These are phyloP conservation scores for Oceanodroma tethys DNA, from an alignment of 2,113 vertebrate genomes.

Conservation along the genomic window DNA sequence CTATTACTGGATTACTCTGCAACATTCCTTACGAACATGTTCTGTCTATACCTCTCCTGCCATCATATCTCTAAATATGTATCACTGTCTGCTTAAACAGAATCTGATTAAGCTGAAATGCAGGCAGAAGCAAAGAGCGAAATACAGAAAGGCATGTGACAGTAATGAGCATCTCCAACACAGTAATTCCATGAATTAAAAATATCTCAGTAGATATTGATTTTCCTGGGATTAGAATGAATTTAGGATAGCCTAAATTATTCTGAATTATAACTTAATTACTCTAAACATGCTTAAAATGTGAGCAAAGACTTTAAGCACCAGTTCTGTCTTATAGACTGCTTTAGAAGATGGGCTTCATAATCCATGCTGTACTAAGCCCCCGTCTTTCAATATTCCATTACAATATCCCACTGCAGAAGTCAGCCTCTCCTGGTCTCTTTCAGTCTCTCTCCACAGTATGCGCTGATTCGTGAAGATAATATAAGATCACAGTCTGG, in stretches of 20 bases:
- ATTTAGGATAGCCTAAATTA: background rate
- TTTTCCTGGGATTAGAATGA: background rate
- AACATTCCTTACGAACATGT: background rate
- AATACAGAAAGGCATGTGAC: background rate
- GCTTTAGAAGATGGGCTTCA: background rate
- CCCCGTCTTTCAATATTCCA: background rate
- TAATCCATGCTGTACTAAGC: background rate
- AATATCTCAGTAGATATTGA: background rate
- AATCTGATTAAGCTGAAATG: background rate
- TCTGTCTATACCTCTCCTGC: background rate
- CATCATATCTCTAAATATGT: background rate
- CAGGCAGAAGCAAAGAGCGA: background rate
- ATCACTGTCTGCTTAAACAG: background rate
- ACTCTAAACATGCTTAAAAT: background rate
- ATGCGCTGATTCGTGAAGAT: background rate
- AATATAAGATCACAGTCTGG: background rate
- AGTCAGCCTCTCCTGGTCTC: background rate
- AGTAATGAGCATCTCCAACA: background rate
- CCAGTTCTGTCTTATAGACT: background rate
- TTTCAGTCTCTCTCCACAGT: background rate
- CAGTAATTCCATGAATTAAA: background rate
- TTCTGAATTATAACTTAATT: background rate
- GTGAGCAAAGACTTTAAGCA: background rate
- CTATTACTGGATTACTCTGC: background rate
- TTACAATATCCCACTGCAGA: background rate